Evolutionary conservation across 1,140 invertebrate genomes (phyloP).

Genomic region (Riptortus pedestris): DNA sequence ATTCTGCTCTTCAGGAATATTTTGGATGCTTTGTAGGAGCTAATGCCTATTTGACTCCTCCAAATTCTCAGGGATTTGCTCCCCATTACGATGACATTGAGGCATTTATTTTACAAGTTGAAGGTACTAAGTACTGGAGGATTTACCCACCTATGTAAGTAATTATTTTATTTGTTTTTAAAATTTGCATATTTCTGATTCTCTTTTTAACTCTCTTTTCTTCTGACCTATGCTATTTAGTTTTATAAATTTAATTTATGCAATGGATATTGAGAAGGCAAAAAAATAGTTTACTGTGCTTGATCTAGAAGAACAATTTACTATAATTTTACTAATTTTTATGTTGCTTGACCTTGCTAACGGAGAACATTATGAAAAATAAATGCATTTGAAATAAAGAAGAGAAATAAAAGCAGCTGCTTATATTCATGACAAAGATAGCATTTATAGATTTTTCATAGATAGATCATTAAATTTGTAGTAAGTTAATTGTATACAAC

Average conservation of each 20-base stretch:
- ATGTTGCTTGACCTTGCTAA: no score
- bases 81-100: slow-evolving; percentile 99
- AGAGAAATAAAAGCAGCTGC: no score
- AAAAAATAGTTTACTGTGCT: neutral
- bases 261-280: neutral
- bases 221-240: neutral
- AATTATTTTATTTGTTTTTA: neutral
- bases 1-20: slow-evolving; percentile 79
- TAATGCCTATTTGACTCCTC: slow-evolving; percentile 92
- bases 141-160: slow-evolving; percentile 64
- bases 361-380: no score
- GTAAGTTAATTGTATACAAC: no score
- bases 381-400: no score
- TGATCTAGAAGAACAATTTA: slow-evolving; percentile 15
- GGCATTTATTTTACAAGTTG: slow-evolving; percentile 91
- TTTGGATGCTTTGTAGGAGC: slow-evolving; percentile 89
- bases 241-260: neutral
- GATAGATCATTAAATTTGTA: no score
- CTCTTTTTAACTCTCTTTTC: slow-evolving; percentile 6
- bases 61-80: slow-evolving; percentile 91
- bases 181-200: slow-evolving; percentile 12
- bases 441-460: no score
- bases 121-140: slow-evolving; percentile 91
- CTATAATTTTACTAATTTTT: no score
- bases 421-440: no score